Evolutionary conservation across 2,113 vertebrate species (phyloP).

Genomic region (Neotoma lepida): DNA sequence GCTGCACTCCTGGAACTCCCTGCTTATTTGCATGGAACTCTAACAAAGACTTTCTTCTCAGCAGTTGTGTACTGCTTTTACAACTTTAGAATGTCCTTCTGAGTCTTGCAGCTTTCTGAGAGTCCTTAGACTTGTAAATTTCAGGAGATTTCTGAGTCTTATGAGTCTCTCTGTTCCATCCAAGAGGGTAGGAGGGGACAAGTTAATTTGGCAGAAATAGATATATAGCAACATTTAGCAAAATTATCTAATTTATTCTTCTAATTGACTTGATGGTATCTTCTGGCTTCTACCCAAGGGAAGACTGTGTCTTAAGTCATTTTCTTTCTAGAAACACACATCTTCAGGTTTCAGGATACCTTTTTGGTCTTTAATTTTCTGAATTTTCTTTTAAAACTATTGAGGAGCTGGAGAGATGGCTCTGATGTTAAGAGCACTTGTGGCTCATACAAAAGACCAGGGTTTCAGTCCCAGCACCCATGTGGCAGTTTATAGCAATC

Average conservation of each 20-base stretch:
- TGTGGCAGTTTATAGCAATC: neutral
- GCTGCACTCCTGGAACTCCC: neutral
- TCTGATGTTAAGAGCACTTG: neutral
- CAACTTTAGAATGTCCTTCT: neutral
- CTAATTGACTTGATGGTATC: neutral
- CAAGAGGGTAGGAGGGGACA: too few relatives aligned
- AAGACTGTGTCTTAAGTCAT: neutral
- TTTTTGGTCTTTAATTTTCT: neutral
- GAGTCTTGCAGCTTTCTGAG: neutral
- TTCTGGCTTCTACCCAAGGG: neutral
- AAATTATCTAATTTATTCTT: neutral
- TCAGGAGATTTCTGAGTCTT: neutral
- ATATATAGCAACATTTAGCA: neutral
- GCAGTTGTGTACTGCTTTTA: neutral
- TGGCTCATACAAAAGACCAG: neutral
- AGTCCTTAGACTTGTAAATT: neutral
- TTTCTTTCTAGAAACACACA: neutral
- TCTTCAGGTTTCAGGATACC: neutral
- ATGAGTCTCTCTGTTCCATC: neutral
- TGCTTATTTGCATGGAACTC: neutral
- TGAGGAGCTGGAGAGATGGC: neutral
- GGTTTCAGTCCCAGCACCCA: neutral
- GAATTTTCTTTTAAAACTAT: neutral
- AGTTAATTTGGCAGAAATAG: neutral
- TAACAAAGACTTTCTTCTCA: neutral